These are phyloP conservation scores for Hemibagrus guttatus DNA, from an alignment of 2,797 vertebrate genomes.

Conservation along the genomic window DNA sequence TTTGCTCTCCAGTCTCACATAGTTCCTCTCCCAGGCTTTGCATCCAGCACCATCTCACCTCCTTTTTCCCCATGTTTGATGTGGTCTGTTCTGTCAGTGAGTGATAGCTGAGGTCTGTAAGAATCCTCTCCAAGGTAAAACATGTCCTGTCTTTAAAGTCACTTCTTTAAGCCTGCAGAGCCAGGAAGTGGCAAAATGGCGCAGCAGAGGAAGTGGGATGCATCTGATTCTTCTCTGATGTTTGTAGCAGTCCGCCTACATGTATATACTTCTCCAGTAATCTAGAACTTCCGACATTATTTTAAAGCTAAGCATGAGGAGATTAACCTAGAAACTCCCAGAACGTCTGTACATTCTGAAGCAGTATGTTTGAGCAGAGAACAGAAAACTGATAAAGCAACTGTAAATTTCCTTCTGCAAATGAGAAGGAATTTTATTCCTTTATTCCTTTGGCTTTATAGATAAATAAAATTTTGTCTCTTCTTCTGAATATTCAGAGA, in stretches of 20 bases:
- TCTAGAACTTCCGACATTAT: constrained; percentile 37
- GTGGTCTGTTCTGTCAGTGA: constrained; percentile 40
- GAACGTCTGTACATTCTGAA: background rate
- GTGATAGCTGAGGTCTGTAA: constrained; percentile 26
- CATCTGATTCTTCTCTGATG: constrained; percentile 15
- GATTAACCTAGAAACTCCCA: constrained; percentile 29
- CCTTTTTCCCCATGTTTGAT: constrained; percentile 41
- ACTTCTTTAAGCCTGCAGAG: constrained; percentile 22
- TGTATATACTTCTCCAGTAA: constrained; percentile 36
- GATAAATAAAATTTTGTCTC: background rate
- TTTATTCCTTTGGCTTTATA: background rate
- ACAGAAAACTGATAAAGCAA: constrained; percentile 31
- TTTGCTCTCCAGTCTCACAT: constrained; percentile 23
- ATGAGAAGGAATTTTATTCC: too few species aligned
- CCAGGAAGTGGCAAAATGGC: constrained; percentile 7
- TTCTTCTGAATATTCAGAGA: background rate
- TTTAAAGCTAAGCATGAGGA: constrained; percentile 35
- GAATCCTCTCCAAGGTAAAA: constrained; percentile 34
- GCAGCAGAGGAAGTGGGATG: constrained; percentile 36
- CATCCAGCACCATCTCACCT: constrained; percentile 18
- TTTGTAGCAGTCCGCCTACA: constrained; percentile 34
- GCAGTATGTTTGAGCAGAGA: background rate
- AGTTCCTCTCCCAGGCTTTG: constrained; percentile 18
- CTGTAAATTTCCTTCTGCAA: background rate
- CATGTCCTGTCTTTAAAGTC: constrained; percentile 47